Percentiles rank a stretch among this genome's conserved stretches.
Evolutionary conservation across 2,888 invertebrate species (phyloP).

Genomic region (Microplitis deprimator): DNA sequence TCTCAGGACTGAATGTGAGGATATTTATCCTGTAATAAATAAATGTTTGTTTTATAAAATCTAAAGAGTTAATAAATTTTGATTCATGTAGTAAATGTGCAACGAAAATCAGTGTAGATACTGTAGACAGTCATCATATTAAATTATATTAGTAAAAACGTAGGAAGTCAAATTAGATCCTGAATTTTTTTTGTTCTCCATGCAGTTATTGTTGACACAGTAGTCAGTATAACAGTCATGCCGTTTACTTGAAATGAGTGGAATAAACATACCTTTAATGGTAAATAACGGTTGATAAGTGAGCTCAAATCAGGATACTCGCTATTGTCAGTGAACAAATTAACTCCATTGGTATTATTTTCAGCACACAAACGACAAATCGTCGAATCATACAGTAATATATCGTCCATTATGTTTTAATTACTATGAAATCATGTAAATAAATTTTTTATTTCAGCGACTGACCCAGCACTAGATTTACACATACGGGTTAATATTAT

Average conservation of each 20-base stretch:
- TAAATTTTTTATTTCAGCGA: not conserved
- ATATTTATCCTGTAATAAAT: not conserved
- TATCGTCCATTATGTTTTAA: not conserved
- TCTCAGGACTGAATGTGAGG: too few relatives aligned
- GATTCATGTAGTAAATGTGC: constrained; percentile 66
- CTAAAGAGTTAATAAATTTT: constrained; percentile 54
- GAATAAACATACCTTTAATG: constrained; percentile 77
- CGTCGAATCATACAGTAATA: constrained; percentile 77
- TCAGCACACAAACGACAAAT: constrained; percentile 85
- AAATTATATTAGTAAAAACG: constrained; percentile 51
- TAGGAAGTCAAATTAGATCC: constrained; percentile 67
- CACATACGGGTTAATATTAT: too few relatives aligned
- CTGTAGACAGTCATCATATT: constrained; percentile 51
- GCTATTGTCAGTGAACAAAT: constrained; percentile 74
- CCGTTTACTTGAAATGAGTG: constrained; percentile 5
- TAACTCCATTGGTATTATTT: constrained; percentile 80
- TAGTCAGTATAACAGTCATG: not conserved
- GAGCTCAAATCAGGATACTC: constrained; percentile 75
- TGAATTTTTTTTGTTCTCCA: constrained; percentile 48
- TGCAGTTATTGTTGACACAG: not conserved
- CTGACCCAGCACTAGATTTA: not conserved
- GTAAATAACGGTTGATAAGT: constrained; percentile 82
- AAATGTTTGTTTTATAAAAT: constrained; percentile 22
- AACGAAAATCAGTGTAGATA: constrained; percentile 64
- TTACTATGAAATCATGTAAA: not conserved